Conservation (phyloP, 2,888 invertebrate species). For the Nesidiocoris tenuis region DNA sequence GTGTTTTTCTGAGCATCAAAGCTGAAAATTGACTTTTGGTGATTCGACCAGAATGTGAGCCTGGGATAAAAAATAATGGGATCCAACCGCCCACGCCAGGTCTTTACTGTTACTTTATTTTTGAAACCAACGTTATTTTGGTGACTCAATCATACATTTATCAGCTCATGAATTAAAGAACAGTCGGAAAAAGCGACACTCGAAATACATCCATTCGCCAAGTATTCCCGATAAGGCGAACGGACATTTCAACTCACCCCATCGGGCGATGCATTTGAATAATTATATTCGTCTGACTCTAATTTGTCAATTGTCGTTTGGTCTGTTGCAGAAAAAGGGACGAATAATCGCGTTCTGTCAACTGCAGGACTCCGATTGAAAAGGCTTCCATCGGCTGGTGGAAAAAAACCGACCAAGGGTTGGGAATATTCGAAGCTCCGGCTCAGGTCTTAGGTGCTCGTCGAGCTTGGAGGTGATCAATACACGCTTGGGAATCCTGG, state of each 20-base stretch:
- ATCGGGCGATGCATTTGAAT: neutral
- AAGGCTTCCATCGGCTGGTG: neutral
- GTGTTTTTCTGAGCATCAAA: too few species aligned
- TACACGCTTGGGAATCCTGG: conserved; percentile 31
- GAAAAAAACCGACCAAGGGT: neutral
- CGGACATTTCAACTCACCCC: neutral
- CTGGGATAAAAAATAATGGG: too few species aligned
- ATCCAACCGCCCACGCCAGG: too few species aligned
- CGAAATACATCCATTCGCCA: neutral
- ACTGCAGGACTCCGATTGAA: neutral
- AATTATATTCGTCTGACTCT: neutral
- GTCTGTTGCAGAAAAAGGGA: neutral
- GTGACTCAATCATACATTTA: too few species aligned
- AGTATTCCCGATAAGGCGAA: neutral
- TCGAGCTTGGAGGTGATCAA: conserved; percentile 25
- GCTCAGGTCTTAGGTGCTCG: neutral
- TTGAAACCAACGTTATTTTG: too few species aligned
- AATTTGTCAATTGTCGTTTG: neutral
- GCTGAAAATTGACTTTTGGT: too few species aligned
- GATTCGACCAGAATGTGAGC: too few species aligned
- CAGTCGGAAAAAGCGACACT: neutral
- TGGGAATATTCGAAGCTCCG: neutral
- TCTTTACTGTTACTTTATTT: too few species aligned
- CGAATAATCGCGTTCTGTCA: neutral
- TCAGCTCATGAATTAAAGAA: neutral